Percentiles rank a stretch among this genome's conserved stretches.
These are phyloP conservation scores for Ridgeia piscesae DNA, from an alignment of 1,140 invertebrate species.

Conservation along the genomic window DNA sequence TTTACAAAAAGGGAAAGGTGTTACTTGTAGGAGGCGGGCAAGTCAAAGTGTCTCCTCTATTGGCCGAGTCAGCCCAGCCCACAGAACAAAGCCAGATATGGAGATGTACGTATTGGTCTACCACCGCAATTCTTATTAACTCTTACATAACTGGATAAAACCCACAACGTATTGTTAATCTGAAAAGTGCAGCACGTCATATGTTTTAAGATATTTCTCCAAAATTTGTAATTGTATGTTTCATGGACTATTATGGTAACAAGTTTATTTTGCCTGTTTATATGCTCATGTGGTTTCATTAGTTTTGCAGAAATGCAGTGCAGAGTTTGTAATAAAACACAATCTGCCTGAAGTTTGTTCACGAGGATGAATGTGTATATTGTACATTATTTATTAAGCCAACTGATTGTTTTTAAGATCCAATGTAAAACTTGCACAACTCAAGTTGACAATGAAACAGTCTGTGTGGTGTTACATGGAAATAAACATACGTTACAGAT, in stretches of 20 bases:
- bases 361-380: background rate
- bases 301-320: background rate
- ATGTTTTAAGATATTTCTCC: background rate
- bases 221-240: background rate
- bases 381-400: background rate
- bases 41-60: slow-evolving; percentile 79
- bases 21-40: slow-evolving; percentile 31
- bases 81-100: slow-evolving; percentile 60
- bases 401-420: no score
- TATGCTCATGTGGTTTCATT: background rate
- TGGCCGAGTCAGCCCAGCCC: slow-evolving; percentile 76
- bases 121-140: background rate
- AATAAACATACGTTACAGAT: no score
- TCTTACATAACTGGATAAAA: background rate
- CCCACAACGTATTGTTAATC: background rate
- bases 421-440: no score
- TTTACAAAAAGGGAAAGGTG: background rate
- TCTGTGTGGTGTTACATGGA: no score
- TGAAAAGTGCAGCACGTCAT: background rate
- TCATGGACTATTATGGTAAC: background rate
- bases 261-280: background rate
- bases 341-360: background rate
- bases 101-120: slow-evolving; percentile 56
- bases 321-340: background rate
- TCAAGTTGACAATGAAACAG: no score